Conservation (phyloP, 2,113 vertebrate genomes). For the Xiphorhynchus elegans region DNA sequence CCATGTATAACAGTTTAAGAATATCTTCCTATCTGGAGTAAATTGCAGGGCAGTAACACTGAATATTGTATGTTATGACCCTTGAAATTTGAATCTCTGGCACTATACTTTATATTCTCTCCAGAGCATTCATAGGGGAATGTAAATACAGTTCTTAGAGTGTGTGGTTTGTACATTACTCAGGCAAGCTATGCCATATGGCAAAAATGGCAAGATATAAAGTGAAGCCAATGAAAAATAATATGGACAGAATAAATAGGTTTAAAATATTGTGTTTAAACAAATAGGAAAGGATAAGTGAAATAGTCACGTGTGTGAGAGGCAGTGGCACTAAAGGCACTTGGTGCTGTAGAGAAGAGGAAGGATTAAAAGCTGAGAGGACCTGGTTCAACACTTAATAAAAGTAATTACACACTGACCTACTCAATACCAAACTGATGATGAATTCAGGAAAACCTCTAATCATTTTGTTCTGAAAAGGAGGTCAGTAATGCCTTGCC, state of each 20-base stretch:
- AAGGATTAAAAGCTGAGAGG: neutral
- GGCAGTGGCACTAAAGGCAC: neutral
- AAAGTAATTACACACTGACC: neutral
- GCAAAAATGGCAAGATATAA: neutral
- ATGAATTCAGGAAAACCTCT: neutral
- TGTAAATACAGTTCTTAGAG: neutral
- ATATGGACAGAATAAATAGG: neutral
- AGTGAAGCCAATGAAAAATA: neutral
- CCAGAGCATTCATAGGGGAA: neutral
- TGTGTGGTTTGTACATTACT: neutral
- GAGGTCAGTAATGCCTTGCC: fast-evolving
- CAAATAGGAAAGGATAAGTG: neutral
- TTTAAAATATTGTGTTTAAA: neutral
- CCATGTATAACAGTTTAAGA: neutral
- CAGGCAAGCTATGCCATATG: neutral
- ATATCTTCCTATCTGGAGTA: neutral
- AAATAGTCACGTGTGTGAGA: neutral
- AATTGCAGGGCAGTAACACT: neutral
- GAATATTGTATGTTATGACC: neutral
- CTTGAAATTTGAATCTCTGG: neutral
- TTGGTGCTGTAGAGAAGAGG: neutral
- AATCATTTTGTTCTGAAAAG: neutral
- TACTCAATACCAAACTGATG: neutral
- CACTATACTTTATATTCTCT: neutral
- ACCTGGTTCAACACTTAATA: neutral